Base-by-base conservation (phyloP, 2,113 vertebrate species). In the Coptodon rendalli region DNA sequence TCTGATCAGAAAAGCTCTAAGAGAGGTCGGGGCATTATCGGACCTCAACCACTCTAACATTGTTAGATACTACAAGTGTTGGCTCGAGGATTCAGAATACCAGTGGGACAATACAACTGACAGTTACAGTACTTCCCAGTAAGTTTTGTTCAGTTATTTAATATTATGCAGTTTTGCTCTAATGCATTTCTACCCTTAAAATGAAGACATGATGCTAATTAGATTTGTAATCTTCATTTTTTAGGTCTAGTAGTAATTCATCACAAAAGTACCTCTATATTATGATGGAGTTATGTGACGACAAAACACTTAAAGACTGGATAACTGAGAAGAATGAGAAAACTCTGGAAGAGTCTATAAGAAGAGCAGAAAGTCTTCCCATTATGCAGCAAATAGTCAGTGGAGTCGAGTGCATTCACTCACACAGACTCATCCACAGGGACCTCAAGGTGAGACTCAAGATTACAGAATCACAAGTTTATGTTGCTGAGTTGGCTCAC, bases 201-300 rank as follows among this genome's bases (percentile, higher is more conserved):
- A 27, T 36, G 2, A 71, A 71, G 12, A 5, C 1, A 31, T 19
- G 11, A 40, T 40, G 11, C 54, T n/a, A 22, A 43, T 40, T 36
- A 9, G 11, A 4, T 4, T 22, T 53, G 13, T 19, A 87, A 61
- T 83, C 85, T 31, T 83, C 84, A 22, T 57, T 4, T 59, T 29
- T 59, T 22, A 96, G 96, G 17, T 96, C 92, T 14, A 81, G 82
- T 43, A 82, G 48, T 53, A 80, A 27, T 82, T 38, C 53, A 3
- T 6, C 76, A 2, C 4, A 5, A 1, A 73, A 63, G 80, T 95
- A n/a, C 85, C 94, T 97, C 12, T 96, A 97, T 79, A 97, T 97
- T 85, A 94, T 96, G 86, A 97, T 97, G 96, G 96, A 97, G 81
- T n/a, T 96, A 12, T 97, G 97, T 85, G 89, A 92, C 3, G 87